Evolutionary conservation across 2,113 vertebrate genomes (phyloP).

Genomic region (Lepus timidus): DNA sequence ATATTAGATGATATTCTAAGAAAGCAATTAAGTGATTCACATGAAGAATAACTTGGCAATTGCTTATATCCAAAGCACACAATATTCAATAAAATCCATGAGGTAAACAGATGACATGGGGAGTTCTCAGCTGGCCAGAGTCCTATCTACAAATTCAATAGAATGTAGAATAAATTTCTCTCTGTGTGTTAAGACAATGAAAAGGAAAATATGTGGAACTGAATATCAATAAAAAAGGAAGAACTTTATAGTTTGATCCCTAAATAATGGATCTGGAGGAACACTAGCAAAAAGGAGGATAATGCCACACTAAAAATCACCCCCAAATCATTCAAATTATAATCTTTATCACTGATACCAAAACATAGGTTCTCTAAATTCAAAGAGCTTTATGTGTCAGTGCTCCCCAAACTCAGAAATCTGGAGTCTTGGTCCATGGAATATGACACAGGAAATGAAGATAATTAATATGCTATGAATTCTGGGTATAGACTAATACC

Average conservation of each 20-base stretch:
- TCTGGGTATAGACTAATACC: background rate
- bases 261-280: background rate
- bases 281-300: background rate
- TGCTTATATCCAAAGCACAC: background rate
- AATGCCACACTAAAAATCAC: background rate
- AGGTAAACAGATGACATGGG: background rate
- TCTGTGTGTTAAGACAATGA: background rate
- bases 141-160: background rate
- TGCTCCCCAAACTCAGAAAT: background rate
- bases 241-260: background rate
- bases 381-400: background rate
- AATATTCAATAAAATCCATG: background rate
- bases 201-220: background rate
- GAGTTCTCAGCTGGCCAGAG: background rate
- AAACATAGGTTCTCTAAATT: background rate
- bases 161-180: background rate
- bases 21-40: background rate
- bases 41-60: background rate
- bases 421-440: background rate
- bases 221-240: background rate
- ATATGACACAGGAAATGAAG: background rate
- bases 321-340: background rate
- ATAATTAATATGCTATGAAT: background rate
- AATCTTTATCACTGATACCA: background rate
- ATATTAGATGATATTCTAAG: background rate